Evolutionary conservation across 2,113 vertebrate species (phyloP).

Genomic region (Glareola pratincola): DNA sequence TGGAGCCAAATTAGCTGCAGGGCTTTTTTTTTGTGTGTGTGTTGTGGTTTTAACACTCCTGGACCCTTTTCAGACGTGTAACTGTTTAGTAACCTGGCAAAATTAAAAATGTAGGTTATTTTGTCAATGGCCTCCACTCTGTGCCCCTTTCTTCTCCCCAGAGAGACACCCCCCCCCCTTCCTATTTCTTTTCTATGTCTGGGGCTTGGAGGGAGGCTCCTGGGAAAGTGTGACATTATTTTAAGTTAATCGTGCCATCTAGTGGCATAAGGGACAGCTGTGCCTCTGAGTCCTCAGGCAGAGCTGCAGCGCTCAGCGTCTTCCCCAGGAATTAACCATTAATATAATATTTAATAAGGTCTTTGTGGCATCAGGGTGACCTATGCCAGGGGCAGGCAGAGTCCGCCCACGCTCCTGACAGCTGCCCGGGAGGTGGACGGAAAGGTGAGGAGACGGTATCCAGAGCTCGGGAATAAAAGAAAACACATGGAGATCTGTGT

Average conservation of each 20-base stretch:
- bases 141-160: not conserved
- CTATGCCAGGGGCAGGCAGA: not conserved
- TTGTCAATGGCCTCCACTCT: not conserved
- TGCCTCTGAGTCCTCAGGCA: not conserved
- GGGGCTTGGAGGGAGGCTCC: not conserved
- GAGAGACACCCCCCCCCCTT: not conserved
- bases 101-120: not conserved
- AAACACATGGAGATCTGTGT: not conserved
- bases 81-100: not conserved
- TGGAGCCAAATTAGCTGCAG: not conserved
- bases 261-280: not conserved
- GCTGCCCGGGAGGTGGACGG: not conserved
- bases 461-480: not conserved
- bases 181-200: not conserved
- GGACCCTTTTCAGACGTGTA: not conserved
- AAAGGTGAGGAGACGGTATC: not conserved
- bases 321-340: not conserved
- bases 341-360: not conserved
- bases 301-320: not conserved
- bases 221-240: not conserved
- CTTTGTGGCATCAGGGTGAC: not conserved
- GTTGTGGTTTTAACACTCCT: not conserved
- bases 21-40: not conserved
- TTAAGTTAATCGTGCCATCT: slow-evolving; percentile 55
- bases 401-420: not conserved